Percentiles rank a stretch among this genome's conserved stretches.
Conservation (phyloP, 2,888 invertebrate species). For the Apodemia zela region DNA sequence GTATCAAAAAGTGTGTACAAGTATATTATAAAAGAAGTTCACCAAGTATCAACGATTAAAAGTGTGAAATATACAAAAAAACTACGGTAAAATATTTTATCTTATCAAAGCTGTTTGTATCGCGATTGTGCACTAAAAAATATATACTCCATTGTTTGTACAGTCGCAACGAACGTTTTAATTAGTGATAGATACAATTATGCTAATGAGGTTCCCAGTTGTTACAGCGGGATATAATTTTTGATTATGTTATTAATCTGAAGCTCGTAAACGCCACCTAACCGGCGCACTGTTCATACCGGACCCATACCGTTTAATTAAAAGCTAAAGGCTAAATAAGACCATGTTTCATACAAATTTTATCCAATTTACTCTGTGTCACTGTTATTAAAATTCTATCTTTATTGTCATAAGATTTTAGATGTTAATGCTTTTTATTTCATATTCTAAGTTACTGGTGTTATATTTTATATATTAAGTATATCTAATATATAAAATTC, state of each 20-base stretch:
- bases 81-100: too few species aligned
- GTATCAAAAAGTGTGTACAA: too few species aligned
- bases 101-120: not conserved
- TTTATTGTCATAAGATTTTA: not conserved
- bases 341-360: slow-evolving; percentile 29
- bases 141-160: not conserved
- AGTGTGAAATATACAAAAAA: too few species aligned
- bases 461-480: too few species aligned
- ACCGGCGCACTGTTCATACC: slow-evolving; percentile 19
- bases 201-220: slow-evolving; percentile 27
- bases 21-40: too few species aligned
- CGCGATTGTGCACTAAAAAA: not conserved
- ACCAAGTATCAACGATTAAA: too few species aligned
- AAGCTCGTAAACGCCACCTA: slow-evolving; percentile 32
- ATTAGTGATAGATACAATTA: slow-evolving; percentile 18
- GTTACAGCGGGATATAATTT: slow-evolving; percentile 29
- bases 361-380: not conserved
- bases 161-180: slow-evolving; percentile 1
- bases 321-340: slow-evolving; percentile 26
- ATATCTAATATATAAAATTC: too few species aligned
- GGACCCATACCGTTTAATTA: slow-evolving; percentile 26
- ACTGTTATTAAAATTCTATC: not conserved
- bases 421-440: not conserved
- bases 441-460: too few species aligned
- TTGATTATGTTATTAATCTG: slow-evolving; percentile 33